Percentiles rank a stretch among this genome's conserved stretches.
Evolutionary conservation across 2,888 invertebrate species (phyloP).

Genomic region (Caenorhabditis afra): DNA sequence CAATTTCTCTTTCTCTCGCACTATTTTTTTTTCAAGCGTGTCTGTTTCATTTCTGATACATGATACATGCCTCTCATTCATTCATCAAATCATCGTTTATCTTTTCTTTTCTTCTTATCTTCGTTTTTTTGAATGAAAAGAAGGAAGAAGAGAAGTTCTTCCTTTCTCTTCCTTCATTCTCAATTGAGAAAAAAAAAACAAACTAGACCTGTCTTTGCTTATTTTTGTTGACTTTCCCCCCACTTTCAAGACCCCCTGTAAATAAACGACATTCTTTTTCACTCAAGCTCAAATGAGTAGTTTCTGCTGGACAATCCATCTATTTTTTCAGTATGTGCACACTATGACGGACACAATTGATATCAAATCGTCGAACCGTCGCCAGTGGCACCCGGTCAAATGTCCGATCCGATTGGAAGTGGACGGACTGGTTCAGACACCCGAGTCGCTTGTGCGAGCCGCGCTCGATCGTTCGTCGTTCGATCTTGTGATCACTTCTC

Average conservation of each 20-base stretch:
- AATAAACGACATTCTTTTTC: conserved; percentile 37
- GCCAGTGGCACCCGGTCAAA: conserved; percentile 31
- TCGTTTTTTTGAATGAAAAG: neutral
- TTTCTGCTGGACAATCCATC: no score
- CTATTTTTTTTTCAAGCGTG: no score
- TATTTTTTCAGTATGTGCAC: conserved; percentile 43
- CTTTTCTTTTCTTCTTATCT: conserved; percentile 15
- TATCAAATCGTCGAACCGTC: conserved; percentile 26
- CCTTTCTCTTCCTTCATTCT: conserved; percentile 4
- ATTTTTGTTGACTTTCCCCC: conserved; percentile 50
- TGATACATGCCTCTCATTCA: conserved; percentile 37
- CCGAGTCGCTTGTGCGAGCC: conserved; percentile 31
- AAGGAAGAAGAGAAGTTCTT: neutral
- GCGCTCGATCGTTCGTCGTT: conserved; percentile 27
- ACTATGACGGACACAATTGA: conserved; percentile 55
- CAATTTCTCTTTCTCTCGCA: neutral
- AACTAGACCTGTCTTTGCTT: conserved; percentile 27
- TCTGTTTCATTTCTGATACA: conserved; percentile 23
- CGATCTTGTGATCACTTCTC: conserved; percentile 18
- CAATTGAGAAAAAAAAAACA: conserved; percentile 2
- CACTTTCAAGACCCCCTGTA: conserved; percentile 27
- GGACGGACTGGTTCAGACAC: conserved; percentile 17
- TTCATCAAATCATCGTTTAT: conserved; percentile 20
- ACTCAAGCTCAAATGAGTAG: no score
- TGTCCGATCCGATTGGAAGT: conserved; percentile 45